These are phyloP conservation scores for Bryconaethiops microstoma DNA, from an alignment of 2,797 vertebrate genomes.

Conservation along the genomic window DNA sequence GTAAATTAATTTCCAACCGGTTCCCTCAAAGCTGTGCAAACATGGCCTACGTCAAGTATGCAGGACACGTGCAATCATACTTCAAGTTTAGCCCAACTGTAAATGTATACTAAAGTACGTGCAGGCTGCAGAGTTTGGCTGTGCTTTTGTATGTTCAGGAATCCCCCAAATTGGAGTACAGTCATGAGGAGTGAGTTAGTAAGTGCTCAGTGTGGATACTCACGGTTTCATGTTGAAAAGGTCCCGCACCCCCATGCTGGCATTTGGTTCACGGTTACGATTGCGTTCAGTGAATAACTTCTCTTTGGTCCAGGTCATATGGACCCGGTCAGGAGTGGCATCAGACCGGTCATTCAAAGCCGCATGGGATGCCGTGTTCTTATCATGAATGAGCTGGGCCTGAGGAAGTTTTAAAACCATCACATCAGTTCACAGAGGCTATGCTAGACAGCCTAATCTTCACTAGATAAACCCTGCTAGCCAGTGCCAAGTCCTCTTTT, in stretches of 20 bases:
- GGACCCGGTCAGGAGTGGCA: slow-evolving; percentile 80
- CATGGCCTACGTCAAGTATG: neutral
- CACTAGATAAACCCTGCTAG: neutral
- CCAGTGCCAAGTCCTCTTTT: neutral
- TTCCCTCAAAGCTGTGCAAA: slow-evolving; percentile 6
- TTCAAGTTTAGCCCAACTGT: neutral
- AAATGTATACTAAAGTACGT: neutral
- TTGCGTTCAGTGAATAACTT: slow-evolving; percentile 86
- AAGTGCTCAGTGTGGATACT: slow-evolving; percentile 67
- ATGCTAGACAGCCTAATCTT: neutral
- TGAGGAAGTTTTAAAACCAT: slow-evolving; percentile 57
- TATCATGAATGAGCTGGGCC: slow-evolving; percentile 96
- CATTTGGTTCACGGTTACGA: slow-evolving; percentile 80
- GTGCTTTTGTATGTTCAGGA: neutral
- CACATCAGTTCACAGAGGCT: neutral
- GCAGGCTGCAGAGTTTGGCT: neutral
- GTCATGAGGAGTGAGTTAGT: neutral
- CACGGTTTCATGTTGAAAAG: slow-evolving; percentile 97
- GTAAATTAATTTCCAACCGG: neutral
- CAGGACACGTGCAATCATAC: neutral
- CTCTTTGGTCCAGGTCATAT: slow-evolving; percentile 99
- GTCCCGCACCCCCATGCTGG: slow-evolving; percentile 82
- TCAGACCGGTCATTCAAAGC: slow-evolving; percentile 71
- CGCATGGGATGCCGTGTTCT: slow-evolving; percentile 87
- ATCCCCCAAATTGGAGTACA: neutral